phyloP scores from a whole-genome alignment of 2,888 invertebrate genomes.

The Oasisia sp. region DNA sequence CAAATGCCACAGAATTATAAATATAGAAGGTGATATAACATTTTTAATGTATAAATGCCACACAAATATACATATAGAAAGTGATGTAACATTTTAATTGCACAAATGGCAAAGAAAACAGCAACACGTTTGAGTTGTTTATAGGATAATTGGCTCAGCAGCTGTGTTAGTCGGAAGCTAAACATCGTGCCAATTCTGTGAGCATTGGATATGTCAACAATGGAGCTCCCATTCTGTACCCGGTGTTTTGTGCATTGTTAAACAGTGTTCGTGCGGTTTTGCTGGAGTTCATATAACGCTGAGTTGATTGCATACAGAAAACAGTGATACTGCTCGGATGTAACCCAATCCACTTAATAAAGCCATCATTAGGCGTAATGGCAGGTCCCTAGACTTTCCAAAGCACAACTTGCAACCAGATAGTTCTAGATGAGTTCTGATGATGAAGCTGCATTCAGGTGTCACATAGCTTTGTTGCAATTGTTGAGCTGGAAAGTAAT shows the following conservation, averaged over 20 bases:
- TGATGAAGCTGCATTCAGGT: not conserved
- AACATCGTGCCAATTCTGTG: not conserved
- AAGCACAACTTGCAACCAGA: not conserved
- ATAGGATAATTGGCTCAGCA: not conserved
- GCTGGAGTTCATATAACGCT: not conserved
- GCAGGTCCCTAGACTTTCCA: not conserved
- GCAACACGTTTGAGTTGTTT: too few relatives aligned
- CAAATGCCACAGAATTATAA: too few relatives aligned
- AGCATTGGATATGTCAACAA: not conserved
- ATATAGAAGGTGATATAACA: too few relatives aligned
- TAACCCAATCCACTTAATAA: not conserved
- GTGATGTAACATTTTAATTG: too few relatives aligned
- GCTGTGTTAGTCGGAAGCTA: not conserved
- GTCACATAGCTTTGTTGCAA: not conserved
- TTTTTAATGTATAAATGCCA: too few relatives aligned
- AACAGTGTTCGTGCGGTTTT: not conserved
- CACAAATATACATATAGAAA: too few relatives aligned
- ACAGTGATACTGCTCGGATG: not conserved
- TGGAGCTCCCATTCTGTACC: not conserved
- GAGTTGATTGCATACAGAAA: not conserved
- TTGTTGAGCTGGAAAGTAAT: not conserved
- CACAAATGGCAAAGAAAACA: too few relatives aligned
- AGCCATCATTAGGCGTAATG: not conserved
- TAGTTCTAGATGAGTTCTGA: not conserved
- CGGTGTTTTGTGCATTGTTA: not conserved